These are phyloP conservation scores for Drosophila repletoides DNA, from an alignment of 1,140 invertebrate species.

Conservation along the genomic window DNA sequence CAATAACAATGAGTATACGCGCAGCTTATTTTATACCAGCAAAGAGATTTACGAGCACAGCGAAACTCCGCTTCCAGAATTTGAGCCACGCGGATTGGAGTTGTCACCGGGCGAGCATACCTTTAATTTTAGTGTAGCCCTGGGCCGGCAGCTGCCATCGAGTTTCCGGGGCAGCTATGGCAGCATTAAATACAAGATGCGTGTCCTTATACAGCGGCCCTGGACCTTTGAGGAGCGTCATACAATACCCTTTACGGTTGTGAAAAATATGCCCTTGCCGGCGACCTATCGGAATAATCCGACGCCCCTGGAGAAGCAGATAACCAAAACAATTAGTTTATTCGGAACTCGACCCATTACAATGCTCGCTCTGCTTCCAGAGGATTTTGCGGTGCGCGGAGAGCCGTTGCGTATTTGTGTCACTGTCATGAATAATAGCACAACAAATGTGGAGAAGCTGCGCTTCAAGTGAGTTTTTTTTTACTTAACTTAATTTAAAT, in stretches of 20 bases:
- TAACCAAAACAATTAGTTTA: slow-evolving; percentile 78
- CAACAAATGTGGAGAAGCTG: slow-evolving; percentile 77
- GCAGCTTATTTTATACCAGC: slow-evolving; percentile 73
- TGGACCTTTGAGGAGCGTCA: slow-evolving; percentile 79
- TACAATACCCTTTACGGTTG: slow-evolving; percentile 68
- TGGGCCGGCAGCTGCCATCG: slow-evolving; percentile 64
- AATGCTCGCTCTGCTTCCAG: slow-evolving; percentile 67
- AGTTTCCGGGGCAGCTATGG: slow-evolving; percentile 75
- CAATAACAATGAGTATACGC: slow-evolving; percentile 70
- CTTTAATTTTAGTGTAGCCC: slow-evolving; percentile 64
- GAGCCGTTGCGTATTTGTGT: slow-evolving; percentile 76
- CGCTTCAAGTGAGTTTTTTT: slow-evolving; percentile 56
- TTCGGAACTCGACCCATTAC: slow-evolving; percentile 77
- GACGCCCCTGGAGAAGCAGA: slow-evolving; percentile 70
- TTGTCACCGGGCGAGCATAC: slow-evolving; percentile 70
- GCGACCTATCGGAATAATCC: slow-evolving; percentile 46
- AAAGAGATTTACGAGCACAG: slow-evolving; percentile 78
- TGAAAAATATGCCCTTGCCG: slow-evolving; percentile 68
- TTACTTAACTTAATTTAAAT: neutral
- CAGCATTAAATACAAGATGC: slow-evolving; percentile 80
- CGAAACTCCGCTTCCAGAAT: slow-evolving; percentile 63
- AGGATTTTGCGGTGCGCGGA: slow-evolving; percentile 68
- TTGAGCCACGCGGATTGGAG: slow-evolving; percentile 70
- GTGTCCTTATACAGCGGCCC: slow-evolving; percentile 71
- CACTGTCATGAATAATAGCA: slow-evolving; percentile 76